Conservation (phyloP, 2,888 invertebrate genomes). For the Lycophotia porphyrea region DNA sequence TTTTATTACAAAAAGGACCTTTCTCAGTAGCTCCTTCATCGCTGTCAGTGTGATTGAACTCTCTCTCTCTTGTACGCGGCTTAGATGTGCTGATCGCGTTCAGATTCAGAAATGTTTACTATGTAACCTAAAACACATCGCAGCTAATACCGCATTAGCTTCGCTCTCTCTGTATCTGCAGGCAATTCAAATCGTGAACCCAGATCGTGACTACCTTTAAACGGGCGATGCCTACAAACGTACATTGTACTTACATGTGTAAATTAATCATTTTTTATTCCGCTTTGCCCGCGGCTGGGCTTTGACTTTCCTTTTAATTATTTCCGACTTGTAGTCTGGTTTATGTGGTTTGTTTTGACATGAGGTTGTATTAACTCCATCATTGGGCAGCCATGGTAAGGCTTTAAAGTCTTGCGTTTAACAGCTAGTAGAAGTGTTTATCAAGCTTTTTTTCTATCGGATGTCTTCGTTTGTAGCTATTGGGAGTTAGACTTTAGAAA, state of each 20-base stretch:
- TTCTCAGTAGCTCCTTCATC: background rate
- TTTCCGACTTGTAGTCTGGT: constrained; percentile 43
- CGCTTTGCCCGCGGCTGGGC: constrained; percentile 26
- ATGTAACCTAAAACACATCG: background rate
- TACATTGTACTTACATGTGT: constrained; percentile 43
- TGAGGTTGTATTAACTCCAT: constrained; percentile 11
- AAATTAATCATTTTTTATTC: constrained; percentile 55
- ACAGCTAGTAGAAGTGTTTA: background rate
- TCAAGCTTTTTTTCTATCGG: too few species aligned
- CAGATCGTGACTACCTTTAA: constrained; percentile 64
- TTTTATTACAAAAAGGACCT: background rate
- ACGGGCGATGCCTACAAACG: constrained; percentile 42
- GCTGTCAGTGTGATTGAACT: background rate
- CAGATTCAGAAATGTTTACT: background rate
- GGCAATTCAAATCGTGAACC: constrained; percentile 57
- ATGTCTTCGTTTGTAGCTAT: too few species aligned
- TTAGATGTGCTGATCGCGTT: background rate
- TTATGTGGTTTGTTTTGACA: constrained; percentile 27
- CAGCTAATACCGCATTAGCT: background rate
- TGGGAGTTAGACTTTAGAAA: too few species aligned
- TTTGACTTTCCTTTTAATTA: constrained; percentile 61
- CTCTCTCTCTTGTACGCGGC: background rate
- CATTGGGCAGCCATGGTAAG: background rate
- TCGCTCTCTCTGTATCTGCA: constrained; percentile 35
- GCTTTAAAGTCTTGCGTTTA: background rate